phyloP scores from a whole-genome alignment of 2,113 vertebrate species.

The Cyanistes caeruleus region DNA sequence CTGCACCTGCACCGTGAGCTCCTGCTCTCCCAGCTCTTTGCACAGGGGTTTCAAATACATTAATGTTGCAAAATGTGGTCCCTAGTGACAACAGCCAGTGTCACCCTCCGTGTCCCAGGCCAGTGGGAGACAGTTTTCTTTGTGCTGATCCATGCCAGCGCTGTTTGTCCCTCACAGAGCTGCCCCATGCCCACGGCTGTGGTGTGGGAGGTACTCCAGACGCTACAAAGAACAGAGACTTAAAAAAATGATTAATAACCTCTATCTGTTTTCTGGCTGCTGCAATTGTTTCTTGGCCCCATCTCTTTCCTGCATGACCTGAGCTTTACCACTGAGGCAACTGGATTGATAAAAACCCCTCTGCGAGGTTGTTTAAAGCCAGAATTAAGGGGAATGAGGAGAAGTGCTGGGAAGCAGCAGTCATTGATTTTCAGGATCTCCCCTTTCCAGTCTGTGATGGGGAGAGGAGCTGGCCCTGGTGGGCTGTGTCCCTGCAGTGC shows the following conservation, averaged over 20 bases:
- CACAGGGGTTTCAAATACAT: neutral
- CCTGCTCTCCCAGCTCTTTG: neutral
- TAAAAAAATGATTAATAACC: neutral
- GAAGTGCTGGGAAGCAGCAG: neutral
- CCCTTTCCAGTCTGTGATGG: neutral
- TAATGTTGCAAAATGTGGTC: neutral
- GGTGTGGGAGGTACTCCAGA: neutral
- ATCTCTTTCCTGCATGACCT: neutral
- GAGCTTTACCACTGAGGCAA: neutral
- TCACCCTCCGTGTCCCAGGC: neutral
- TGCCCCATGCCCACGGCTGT: rapidly evolving
- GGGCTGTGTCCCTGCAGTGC: neutral
- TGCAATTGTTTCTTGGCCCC: neutral
- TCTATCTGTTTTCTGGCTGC: neutral
- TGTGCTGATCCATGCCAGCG: rapidly evolving
- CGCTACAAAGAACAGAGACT: neutral
- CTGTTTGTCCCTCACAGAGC: neutral
- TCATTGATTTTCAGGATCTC: neutral
- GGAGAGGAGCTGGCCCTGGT: rapidly evolving
- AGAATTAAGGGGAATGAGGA: neutral
- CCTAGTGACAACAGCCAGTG: neutral
- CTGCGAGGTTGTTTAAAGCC: neutral
- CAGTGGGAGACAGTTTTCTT: neutral
- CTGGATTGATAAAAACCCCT: neutral
- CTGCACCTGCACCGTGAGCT: rapidly evolving